Conservation (phyloP, 2,113 vertebrate genomes). For the Hemicordylus capensis region DNA sequence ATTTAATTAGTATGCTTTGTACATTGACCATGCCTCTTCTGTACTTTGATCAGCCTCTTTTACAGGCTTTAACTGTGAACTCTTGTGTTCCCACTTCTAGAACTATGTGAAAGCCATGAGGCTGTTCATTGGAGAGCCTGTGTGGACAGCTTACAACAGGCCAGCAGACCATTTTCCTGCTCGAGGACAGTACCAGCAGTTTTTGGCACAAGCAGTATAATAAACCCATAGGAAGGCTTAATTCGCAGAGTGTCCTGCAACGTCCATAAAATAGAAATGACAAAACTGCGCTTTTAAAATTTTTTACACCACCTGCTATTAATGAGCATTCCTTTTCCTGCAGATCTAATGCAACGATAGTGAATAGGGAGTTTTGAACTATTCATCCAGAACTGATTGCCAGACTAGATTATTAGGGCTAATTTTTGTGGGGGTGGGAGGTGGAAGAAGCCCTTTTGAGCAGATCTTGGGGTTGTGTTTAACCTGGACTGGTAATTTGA, state of each 20-base stretch:
- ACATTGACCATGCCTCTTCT: not conserved
- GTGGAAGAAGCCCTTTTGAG: not conserved
- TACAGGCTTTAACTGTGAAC: not conserved
- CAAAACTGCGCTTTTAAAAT: not conserved
- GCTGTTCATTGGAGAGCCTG: constrained; percentile 90
- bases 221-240: not conserved
- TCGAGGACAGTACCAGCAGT: constrained; percentile 78
- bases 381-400: not conserved
- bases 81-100: constrained; percentile 67
- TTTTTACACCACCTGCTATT: accelerated
- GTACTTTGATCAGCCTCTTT: not conserved
- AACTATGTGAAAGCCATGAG: constrained; percentile 95
- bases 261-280: not conserved
- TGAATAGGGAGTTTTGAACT: too few relatives aligned
- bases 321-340: not conserved
- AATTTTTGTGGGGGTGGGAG: not conserved
- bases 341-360: not conserved
- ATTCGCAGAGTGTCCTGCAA: not conserved
- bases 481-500: not conserved
- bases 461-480: not conserved
- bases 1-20: not conserved
- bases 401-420: not conserved
- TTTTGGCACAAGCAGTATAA: constrained; percentile 55
- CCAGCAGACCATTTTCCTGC: constrained; percentile 86
- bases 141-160: constrained; percentile 91